Evolutionary conservation across 2,797 vertebrate species (phyloP), one percentile per base, ranked within the genome.

Genomic region (Austrolebias charrua): DNA sequence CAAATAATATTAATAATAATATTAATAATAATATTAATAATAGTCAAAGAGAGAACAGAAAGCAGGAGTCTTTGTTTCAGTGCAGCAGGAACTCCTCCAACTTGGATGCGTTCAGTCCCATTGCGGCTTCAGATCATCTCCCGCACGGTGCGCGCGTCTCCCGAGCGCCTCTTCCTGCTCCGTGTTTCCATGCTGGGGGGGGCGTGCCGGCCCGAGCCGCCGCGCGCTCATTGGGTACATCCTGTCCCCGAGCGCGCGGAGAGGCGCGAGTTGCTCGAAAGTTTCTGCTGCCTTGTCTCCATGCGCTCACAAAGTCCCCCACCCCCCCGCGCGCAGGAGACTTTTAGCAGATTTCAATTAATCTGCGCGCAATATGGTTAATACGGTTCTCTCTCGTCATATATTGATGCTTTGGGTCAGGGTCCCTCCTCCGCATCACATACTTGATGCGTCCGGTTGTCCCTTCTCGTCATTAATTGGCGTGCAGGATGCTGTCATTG

Each of bases 101-200:
- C 88, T 92, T 90, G 78, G 78, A 86, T 80, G 86, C 71, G 80
- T 87, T 80, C 84, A 89, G 86, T 94, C 90, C 91, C 92, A 93
- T 94, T 86, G 82, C 91, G 86, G 79, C 90, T 62, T 75, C 89
- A 81, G 85, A 88, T 85, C 66, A 84, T 85, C 88, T 87, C 90
- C 91, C 33, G 90, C 91, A 91, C 77, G 76, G 85, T 66, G 93
- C 93, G 92, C 87, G 93, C 83, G 93, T 89, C 88, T 92, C 83
- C 83, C 5, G 80, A 83, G 88, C 86, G 83, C 86, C 89, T 86
- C 91, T 85, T 90, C 90, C 74, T 87, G 93, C 92, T 77, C 89
- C 78, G 86, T 86, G 90, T 92, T 92, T 90, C 93, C 93, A 92
- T 82, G 90, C 91, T 89, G 94, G 94, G 93, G 95, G 95, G 93